Evolutionary conservation across 2,888 invertebrate genomes (phyloP), one percentile per base, ranked within the genome.

Genomic region (Sarcophaga caerulescens): DNA sequence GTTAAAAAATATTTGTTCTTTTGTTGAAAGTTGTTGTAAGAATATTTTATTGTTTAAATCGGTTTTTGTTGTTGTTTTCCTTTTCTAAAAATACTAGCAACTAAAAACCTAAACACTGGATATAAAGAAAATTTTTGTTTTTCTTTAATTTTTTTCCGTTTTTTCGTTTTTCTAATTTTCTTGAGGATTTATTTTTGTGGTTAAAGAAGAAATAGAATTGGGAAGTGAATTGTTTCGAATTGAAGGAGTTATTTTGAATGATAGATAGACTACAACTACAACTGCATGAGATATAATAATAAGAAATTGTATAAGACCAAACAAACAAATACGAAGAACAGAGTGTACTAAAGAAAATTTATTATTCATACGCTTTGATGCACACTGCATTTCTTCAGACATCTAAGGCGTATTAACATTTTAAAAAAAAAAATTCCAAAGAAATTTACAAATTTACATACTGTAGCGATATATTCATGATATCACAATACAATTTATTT

Each of bases 1-100:
- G 79, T 84, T 84, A 80, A 84, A 78, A 84, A 84, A 66, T 80
- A 79, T 75, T 84, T 84, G 79, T 84, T 75, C 79, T 80, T 84
- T 84, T 84, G 79, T 80, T 60, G 52, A 69, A 70, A 79, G 45
- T 57, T 84, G 10, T 35, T 35, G 52, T 71, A 74, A 74, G 78
- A 83, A 73, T 35, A 66, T 59, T 25, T 73, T 66, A 35, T 65
- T 65, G 52, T 65, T 65, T 5, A 25, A 52, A 52, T 14, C 35
- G 35, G 25, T 66, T 69, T 65, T 59, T 65, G 5, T 76, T 63
- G 12, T 21, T 19, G 3, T n/a, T 62, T 75, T 44, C 14, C 19
- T 1, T 57, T 44, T n/a, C 19, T 68, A 57, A 12, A 60, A 60
- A 52, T 5, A 47, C 17, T 47, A 70, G 52, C 11, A 74, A 47